Conservation (phyloP, 2,888 invertebrate genomes). For the Ariolimax columbianus region DNA sequence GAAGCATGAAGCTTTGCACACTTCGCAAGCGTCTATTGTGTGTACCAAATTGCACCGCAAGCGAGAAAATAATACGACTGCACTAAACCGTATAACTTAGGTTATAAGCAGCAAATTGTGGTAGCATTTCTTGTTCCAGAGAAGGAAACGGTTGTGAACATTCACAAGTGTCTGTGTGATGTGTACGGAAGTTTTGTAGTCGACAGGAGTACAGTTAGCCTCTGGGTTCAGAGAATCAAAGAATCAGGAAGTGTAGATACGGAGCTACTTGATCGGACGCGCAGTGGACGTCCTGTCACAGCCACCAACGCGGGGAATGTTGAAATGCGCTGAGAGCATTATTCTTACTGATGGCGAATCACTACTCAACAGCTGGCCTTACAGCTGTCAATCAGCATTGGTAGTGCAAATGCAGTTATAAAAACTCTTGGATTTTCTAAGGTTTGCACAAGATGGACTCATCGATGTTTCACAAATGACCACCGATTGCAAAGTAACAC, state of each 20-base stretch:
- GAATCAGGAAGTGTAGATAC: not conserved
- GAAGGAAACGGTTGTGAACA: not conserved
- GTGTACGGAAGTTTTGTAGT: not conserved
- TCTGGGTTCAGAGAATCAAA: not conserved
- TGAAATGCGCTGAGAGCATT: no score
- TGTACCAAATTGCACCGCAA: not conserved
- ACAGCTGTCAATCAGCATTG: no score
- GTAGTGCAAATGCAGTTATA: no score
- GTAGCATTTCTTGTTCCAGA: not conserved
- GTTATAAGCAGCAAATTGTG: not conserved
- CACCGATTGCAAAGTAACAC: no score
- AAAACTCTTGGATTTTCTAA: no score
- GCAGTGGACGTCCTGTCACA: no score
- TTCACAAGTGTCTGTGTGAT: not conserved
- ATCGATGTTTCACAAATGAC: no score
- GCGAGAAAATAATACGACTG: not conserved
- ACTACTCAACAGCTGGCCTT: no score
- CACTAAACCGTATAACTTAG: not conserved
- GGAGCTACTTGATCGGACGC: no score
- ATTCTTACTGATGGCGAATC: no score
- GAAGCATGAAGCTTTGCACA: not conserved
- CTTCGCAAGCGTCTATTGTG: not conserved
- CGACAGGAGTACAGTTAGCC: not conserved
- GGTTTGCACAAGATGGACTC: no score
- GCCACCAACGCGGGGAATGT: no score